These are phyloP conservation scores for Deladenus siricidicola DNA, from an alignment of 2,888 invertebrate species.

Conservation along the genomic window DNA sequence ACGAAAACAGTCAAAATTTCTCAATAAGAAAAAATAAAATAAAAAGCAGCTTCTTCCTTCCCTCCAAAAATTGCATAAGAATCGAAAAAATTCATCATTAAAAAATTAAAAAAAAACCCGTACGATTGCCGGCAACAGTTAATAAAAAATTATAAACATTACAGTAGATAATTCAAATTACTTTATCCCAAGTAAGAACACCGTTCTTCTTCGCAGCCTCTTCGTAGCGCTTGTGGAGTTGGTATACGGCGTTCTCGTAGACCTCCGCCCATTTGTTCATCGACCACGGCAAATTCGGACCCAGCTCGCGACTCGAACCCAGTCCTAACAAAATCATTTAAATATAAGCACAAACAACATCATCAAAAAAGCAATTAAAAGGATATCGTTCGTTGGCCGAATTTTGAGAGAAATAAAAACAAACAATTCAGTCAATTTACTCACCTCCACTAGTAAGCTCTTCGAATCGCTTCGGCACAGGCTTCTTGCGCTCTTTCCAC, in stretches of 20 bases:
- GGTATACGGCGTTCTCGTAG: conserved; percentile 47
- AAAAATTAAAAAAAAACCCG: too few species aligned
- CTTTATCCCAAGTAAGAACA: conserved; percentile 87
- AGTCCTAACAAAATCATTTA: conserved; percentile 2
- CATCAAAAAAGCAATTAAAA: neutral
- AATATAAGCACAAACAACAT: neutral
- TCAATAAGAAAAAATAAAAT: too few species aligned
- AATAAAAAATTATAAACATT: too few species aligned
- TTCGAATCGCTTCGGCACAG: conserved; percentile 65
- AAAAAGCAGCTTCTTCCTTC: too few species aligned
- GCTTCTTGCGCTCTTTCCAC: conserved; percentile 79
- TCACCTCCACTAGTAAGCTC: conserved; percentile 58
- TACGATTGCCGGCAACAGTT: too few species aligned
- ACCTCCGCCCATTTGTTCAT: conserved; percentile 56
- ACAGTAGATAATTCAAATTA: too few species aligned
- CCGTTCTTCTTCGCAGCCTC: conserved; percentile 55
- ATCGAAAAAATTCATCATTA: too few species aligned
- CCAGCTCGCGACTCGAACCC: conserved; percentile 9
- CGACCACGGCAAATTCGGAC: conserved; percentile 26
- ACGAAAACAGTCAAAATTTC: too few species aligned
- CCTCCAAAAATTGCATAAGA: too few species aligned
- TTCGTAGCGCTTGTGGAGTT: conserved; percentile 53
- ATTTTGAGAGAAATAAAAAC: neutral
- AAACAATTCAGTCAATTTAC: neutral
- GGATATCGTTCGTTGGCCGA: neutral